Percentiles rank a stretch among this genome's conserved stretches.
Evolutionary conservation across 2,797 vertebrate species (phyloP).

Genomic region (Halcyon chelicuti): DNA sequence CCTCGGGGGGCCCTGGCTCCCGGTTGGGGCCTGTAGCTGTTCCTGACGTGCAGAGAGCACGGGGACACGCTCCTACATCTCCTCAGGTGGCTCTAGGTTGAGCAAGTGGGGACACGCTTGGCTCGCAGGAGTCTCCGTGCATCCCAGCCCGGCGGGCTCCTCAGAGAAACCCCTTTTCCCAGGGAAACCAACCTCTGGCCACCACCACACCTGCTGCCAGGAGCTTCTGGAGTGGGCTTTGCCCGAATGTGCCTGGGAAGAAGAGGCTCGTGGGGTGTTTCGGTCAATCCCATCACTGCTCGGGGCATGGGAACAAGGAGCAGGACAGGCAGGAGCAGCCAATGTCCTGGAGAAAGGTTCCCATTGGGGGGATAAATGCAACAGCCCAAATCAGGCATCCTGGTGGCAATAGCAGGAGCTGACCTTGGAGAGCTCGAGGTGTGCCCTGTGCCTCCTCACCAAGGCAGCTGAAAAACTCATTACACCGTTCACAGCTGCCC

Average conservation of each 20-base stretch:
- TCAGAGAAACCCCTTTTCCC: not conserved
- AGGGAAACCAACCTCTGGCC: not conserved
- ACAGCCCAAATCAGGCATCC: no score
- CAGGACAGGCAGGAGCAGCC: fast-evolving
- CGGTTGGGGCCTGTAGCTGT: slow-evolving; percentile 33
- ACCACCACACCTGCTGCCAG: fast-evolving
- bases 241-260: fast-evolving
- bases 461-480: not conserved
- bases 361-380: fast-evolving
- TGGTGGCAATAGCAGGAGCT: not conserved
- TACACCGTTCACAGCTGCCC: not conserved
- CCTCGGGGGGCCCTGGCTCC: slow-evolving; percentile 24
- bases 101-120: not conserved
- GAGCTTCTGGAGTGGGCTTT: not conserved
- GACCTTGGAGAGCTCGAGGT: fast-evolving
- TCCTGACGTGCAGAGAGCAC: slow-evolving; percentile 14
- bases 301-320: not conserved
- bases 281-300: fast-evolving
- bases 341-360: not conserved
- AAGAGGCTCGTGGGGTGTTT: fast-evolving
- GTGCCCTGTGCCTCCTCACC: not conserved
- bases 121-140: fast-evolving
- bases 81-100: not conserved
- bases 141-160: fast-evolving
- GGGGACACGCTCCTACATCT: slow-evolving; percentile 22